Evolutionary conservation across 2,797 vertebrate genomes (phyloP), one percentile per base, ranked within the genome.

Genomic region (Dicrostonyx torquatus): DNA sequence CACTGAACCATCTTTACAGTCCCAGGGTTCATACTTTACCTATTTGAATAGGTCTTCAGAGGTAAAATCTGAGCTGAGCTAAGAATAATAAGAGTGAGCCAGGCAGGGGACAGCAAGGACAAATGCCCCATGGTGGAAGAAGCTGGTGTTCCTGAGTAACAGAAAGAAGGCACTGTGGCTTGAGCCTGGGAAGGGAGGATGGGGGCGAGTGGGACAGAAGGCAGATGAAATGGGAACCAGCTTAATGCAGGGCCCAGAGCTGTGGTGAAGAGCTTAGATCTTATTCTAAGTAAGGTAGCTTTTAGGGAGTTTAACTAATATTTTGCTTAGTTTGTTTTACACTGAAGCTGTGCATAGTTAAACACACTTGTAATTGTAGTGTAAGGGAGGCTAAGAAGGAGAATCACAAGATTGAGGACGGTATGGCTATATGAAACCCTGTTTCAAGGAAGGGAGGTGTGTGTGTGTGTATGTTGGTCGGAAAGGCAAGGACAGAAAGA

Each of bases 271-370:
- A 77, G 29, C 48, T 40, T 58, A 45, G 8, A 20, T 86, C 88
- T 76, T 94, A 53, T 62, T 90, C 45, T 80, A 86, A 86, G 55
- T 87, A 29, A 86, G 76, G 13, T 90, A 85, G 83, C 50, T 43
- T 37, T 40, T 34, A 31, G 75, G 62, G 45, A 14, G 45, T 40
- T 82, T 87, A 95, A 87, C 31, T 75, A 75, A 55, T 37, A n/a
- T 78, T 96, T 94, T 92, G 34, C 87, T 95, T 87, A n/a, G 24
- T 73, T 9, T 11, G 5, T 34, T 50, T 50, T 66, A 40, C 60
- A 40, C 17, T 79, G 45, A 89, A 79, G 48, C 62, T 53, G 17
- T 50, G 26, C 60, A 53, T 53, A 50, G 45, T 79, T n/a, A 20
- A n/a, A n/a, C 60, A 64, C 20, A 45, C 20, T 34, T 79, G 60